Evolutionary conservation across 2,888 invertebrate genomes (phyloP), one percentile per base, ranked within the genome.

Genomic region (Epinotia ramella): DNA sequence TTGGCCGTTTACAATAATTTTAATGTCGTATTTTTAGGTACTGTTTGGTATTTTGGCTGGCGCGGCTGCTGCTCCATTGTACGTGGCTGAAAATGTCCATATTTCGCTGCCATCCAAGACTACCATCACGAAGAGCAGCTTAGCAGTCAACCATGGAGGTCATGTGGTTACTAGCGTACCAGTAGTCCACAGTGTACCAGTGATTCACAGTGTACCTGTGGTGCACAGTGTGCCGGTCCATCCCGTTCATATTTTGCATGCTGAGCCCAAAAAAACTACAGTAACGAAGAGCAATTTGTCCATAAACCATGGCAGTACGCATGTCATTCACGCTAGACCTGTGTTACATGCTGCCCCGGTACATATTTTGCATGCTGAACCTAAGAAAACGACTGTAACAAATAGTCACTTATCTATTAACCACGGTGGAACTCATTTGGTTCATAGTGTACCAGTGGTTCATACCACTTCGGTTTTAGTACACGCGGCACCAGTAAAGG

Each of bases 231-330:
- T 84, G 20, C 76, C 75, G 0, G 44, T 63, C 20, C 81, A 83
- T 1, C 91, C 91, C 11, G 78, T 72, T 5, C 76, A 76, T 20
- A 71, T 76, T 18, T 66, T 75, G n/a, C 76, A 77, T 40, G 33
- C 64, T 0, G 73, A 72, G n/a, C 76, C 72, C n/a, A 69, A 63
- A 5, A 84, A 87, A 53, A 77, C 85, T 0, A 88, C 88, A 0
- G 78, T 88, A 4, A 87, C 89, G 6, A 90, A 92, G 85, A 87
- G 91, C 87, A 88, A 92, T 85, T 84, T 90, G 81, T 78, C 92
- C 78, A 86, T 95, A 80, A 82, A 86, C 79, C 90, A 91, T 72
- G 89, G 89, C 9, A 83, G 86, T 49, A 85, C 89, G 20, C 78
- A 84, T 68, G 68, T 86, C 7, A 77, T 85, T 0, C 86, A 91